phyloP scores from a whole-genome alignment of 2,113 vertebrate species.

The Gambusia holbrooki region DNA sequence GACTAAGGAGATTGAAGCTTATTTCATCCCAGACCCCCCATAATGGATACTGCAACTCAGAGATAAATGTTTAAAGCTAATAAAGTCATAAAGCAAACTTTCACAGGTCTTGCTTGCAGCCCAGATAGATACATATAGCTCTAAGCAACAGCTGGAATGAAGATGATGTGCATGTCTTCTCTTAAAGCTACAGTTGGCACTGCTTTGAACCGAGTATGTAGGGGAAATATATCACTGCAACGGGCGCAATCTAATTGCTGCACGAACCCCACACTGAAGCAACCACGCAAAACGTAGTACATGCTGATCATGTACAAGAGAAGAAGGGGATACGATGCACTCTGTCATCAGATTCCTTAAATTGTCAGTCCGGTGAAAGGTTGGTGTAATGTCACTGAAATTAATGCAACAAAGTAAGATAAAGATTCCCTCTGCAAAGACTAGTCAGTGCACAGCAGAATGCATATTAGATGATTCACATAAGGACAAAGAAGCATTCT shows the following conservation, averaged over 20 bases:
- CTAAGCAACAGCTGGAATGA: slow-evolving; percentile 39
- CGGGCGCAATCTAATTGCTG: slow-evolving; percentile 4
- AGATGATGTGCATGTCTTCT: slow-evolving; percentile 3
- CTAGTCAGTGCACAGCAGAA: slow-evolving; percentile 25
- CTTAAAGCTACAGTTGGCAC: slow-evolving; percentile 12
- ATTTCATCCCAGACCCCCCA: slow-evolving; percentile 38
- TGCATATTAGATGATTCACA: slow-evolving; percentile 6
- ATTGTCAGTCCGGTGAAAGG: slow-evolving; percentile 26
- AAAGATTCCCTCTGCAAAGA: slow-evolving; percentile 35
- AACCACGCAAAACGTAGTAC: neutral
- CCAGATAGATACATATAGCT: slow-evolving; percentile 53
- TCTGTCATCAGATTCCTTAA: slow-evolving; percentile 25
- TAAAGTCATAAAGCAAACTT: slow-evolving; percentile 72
- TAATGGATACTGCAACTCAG: slow-evolving; percentile 56
- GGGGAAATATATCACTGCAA: slow-evolving; percentile 33
- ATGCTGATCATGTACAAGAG: slow-evolving; percentile 5
- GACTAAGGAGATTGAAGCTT: slow-evolving; percentile 43
- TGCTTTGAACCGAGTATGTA: slow-evolving; percentile 29
- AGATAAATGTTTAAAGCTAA: slow-evolving; percentile 74
- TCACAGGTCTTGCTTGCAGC: slow-evolving; percentile 65
- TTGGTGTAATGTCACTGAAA: slow-evolving; percentile 62
- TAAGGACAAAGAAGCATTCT: slow-evolving; percentile 18
- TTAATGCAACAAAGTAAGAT: slow-evolving; percentile 47
- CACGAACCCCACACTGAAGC: neutral
- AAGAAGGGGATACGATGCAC: neutral